phyloP scores from a whole-genome alignment of 2,888 invertebrate species.

The Liopterus haemorrhoidalis region DNA sequence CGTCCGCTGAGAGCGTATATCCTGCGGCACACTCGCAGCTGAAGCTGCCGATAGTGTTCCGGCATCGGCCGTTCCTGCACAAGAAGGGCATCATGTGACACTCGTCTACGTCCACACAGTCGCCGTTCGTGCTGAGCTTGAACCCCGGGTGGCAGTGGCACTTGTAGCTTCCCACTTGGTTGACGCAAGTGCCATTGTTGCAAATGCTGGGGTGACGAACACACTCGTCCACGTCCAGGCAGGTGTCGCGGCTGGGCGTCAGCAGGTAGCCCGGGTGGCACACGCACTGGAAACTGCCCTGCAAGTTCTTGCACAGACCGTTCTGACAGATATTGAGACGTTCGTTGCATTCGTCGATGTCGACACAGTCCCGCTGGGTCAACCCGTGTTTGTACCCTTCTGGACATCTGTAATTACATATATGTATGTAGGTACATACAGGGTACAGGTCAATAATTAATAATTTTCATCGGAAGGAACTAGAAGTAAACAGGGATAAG shows the following conservation, averaged over 20 bases:
- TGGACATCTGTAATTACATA: too few species aligned
- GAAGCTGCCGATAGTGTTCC: constrained; percentile 74
- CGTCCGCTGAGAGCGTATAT: constrained; percentile 66
- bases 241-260: constrained; percentile 57
- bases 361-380: constrained; percentile 57
- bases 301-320: constrained; percentile 71
- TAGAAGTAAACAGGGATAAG: too few species aligned
- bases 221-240: constrained; percentile 70
- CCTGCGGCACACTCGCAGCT: constrained; percentile 77
- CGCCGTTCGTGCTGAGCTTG: constrained; percentile 69
- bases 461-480: too few species aligned
- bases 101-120: constrained; percentile 78
- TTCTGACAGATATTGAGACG: constrained; percentile 62
- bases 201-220: constrained; percentile 65
- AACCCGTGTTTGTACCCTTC: constrained; percentile 46
- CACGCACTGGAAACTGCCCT: constrained; percentile 73
- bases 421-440: too few species aligned
- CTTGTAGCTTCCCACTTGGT: constrained; percentile 62
- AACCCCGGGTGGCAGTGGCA: constrained; percentile 73
- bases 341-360: constrained; percentile 71
- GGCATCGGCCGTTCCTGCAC: constrained; percentile 79
- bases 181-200: constrained; percentile 71
- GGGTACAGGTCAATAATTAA: too few species aligned
- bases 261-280: constrained; percentile 69
- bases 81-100: constrained; percentile 77